Evolutionary conservation across 2,797 vertebrate species (phyloP).

Genomic region (Amblyopsis hoosieri): DNA sequence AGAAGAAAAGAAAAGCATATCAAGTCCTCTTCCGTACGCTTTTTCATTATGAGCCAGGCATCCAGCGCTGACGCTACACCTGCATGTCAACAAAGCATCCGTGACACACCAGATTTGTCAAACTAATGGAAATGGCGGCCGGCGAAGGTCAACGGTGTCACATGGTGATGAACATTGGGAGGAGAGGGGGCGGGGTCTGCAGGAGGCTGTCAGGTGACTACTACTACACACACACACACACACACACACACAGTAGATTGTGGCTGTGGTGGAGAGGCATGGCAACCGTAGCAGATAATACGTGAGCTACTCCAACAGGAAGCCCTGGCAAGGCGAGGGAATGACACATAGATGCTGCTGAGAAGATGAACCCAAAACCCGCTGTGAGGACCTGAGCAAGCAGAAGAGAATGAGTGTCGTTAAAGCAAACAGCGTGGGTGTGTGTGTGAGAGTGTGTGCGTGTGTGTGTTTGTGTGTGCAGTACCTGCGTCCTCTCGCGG

Average conservation of each 20-base stretch:
- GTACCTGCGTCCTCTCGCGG: not conserved
- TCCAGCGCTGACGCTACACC: constrained; percentile 50
- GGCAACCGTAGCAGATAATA: constrained; percentile 38
- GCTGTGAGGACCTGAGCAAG: constrained; percentile 3
- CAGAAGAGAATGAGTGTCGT: not conserved
- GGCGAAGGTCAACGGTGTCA: constrained; percentile 71
- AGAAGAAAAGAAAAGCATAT: too few species aligned
- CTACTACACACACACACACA: constrained; percentile 26
- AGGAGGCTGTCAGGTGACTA: constrained; percentile 52
- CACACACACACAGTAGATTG: not conserved
- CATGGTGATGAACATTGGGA: constrained; percentile 63
- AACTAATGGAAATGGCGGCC: constrained; percentile 70
- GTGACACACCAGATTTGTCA: constrained; percentile 69
- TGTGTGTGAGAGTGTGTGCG: not conserved
- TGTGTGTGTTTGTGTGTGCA: not conserved
- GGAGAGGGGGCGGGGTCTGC: constrained; percentile 27
- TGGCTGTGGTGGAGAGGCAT: constrained; percentile 23
- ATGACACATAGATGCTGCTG: constrained; percentile 39
- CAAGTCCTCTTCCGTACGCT: constrained; percentile 44
- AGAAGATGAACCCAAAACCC: constrained; percentile 41
- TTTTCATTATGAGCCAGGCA: constrained; percentile 61
- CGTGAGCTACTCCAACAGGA: constrained; percentile 31
- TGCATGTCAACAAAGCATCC: constrained; percentile 62
- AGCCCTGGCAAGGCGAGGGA: constrained; percentile 24
- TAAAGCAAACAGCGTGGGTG: not conserved